These are phyloP conservation scores for Coelopa frigida DNA, from an alignment of 1,140 invertebrate species.

Conservation along the genomic window DNA sequence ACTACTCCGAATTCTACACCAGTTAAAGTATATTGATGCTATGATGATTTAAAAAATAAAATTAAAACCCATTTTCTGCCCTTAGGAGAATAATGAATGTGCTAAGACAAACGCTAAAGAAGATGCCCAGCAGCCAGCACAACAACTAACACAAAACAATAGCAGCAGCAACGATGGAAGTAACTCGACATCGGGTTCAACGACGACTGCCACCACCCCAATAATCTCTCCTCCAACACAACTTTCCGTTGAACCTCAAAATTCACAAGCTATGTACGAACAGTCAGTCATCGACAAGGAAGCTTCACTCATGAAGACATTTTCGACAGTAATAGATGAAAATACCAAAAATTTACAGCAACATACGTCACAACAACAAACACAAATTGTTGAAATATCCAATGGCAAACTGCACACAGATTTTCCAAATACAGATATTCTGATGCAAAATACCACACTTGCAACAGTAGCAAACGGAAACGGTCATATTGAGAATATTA, in stretches of 20 bases:
- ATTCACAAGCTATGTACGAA: constrained; percentile 39
- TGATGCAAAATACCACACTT: constrained; percentile 21
- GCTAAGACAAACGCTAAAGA: constrained; percentile 25
- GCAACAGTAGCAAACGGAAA: constrained; percentile 34
- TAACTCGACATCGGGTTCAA: constrained; percentile 14
- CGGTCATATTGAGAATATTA: constrained; percentile 43
- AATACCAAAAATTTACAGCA: constrained; percentile 40
- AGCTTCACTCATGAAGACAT: constrained; percentile 41
- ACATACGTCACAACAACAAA: constrained; percentile 19
- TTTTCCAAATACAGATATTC: constrained; percentile 19
- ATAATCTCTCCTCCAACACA: constrained; percentile 40
- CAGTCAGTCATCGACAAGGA: constrained; percentile 43
- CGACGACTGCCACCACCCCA: constrained; percentile 50
- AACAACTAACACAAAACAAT: constrained; percentile 21
- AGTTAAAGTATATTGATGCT: constrained; percentile 35
- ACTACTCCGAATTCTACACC: constrained; percentile 48
- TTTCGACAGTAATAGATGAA: constrained; percentile 42
- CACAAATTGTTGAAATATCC: constrained; percentile 26
- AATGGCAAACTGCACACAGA: constrained; percentile 31
- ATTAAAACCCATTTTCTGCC: constrained; percentile 8
- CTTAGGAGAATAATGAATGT: constrained; percentile 28
- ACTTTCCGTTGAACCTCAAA: constrained; percentile 21
- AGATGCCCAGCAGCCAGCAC: constrained; percentile 37
- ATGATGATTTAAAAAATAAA: constrained; percentile 3
- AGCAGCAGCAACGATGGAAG: constrained; percentile 11